Conservation (phyloP, 2,888 invertebrate genomes). For the Azorinus chamasolen region DNA sequence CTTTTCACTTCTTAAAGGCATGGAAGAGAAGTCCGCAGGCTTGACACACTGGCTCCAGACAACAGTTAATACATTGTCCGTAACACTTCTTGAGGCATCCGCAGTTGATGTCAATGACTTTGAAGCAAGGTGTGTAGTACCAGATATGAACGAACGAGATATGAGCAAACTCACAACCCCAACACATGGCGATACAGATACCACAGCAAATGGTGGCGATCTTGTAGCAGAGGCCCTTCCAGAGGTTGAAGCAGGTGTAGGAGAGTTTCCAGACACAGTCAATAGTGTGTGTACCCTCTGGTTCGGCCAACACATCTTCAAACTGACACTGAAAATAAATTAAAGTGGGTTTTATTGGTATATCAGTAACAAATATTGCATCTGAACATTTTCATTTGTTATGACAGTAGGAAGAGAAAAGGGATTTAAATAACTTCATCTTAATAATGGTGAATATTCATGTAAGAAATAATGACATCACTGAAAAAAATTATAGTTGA, state of each 20-base stretch:
- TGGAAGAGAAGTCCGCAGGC: slow-evolving; percentile 67
- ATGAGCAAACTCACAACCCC: slow-evolving; percentile 86
- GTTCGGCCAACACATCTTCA: slow-evolving; percentile 77
- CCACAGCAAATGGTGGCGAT: slow-evolving; percentile 90
- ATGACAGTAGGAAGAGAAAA: no score
- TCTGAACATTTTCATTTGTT: no score
- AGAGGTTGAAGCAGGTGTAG: slow-evolving; percentile 89
- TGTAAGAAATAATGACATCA: no score
- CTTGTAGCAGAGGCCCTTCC: slow-evolving; percentile 91
- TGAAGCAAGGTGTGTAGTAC: slow-evolving; percentile 90
- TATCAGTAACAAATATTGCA: no score
- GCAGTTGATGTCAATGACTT: slow-evolving; percentile 89
- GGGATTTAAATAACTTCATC: no score
- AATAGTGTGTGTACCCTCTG: slow-evolving; percentile 83
- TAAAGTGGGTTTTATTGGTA: no score
- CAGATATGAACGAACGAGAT: slow-evolving; percentile 90
- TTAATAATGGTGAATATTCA: no score
- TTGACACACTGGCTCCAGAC: slow-evolving; percentile 58
- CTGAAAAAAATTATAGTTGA: no score
- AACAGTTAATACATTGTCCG: slow-evolving; percentile 54
- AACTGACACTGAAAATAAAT: slow-evolving; percentile 72
- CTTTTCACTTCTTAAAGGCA: slow-evolving; percentile 61
- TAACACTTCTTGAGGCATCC: slow-evolving; percentile 70
- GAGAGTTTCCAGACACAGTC: slow-evolving; percentile 92
- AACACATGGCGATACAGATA: slow-evolving; percentile 90